A percentile compares a stretch with the other conserved stretches of the same genome.
Evolutionary conservation across 2,888 invertebrate genomes (phyloP).

Genomic region (Lathronympha strigana): DNA sequence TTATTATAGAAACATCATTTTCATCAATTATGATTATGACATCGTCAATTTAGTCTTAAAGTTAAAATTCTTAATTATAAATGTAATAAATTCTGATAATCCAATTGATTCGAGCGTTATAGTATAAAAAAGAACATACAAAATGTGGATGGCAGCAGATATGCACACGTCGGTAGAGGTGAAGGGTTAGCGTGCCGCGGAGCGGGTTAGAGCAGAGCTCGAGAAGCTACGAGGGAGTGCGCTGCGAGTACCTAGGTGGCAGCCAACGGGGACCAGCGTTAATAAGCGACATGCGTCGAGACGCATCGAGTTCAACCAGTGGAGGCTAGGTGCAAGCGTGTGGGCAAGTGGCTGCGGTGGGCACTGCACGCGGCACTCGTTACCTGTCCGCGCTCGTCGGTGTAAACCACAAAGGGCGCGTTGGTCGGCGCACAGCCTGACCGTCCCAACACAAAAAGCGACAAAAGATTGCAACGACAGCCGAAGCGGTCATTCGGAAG

Average conservation of each 20-base stretch:
- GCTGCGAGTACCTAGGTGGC: slow-evolving; percentile 36
- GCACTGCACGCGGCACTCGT: slow-evolving; percentile 76
- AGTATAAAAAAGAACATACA: slow-evolving; percentile 32
- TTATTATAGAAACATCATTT: slow-evolving; percentile 34
- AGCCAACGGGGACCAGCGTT: slow-evolving; percentile 47
- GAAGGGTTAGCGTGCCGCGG: slow-evolving; percentile 55
- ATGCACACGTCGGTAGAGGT: slow-evolving; percentile 56
- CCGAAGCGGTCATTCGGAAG: slow-evolving; percentile 83
- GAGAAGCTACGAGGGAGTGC: slow-evolving; percentile 25
- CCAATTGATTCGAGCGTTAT: slow-evolving; percentile 38
- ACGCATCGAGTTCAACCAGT: slow-evolving; percentile 41
- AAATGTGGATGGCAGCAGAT: slow-evolving; percentile 42
- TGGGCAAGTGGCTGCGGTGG: slow-evolving; percentile 42
- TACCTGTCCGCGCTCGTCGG: slow-evolving; percentile 98
- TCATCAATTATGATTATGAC: slow-evolving; percentile 24
- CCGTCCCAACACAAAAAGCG: slow-evolving; percentile 80
- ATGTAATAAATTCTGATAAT: slow-evolving; percentile 30
- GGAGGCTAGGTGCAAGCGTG: slow-evolving; percentile 36
- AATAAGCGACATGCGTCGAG: slow-evolving; percentile 57
- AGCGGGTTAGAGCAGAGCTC: slow-evolving; percentile 31
- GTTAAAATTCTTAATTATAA: slow-evolving; percentile 36
- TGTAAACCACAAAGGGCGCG: slow-evolving; percentile 97
- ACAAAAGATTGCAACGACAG: slow-evolving; percentile 80
- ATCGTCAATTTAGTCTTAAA: slow-evolving; percentile 39
- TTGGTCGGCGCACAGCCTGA: slow-evolving; percentile 91